Percentiles rank a stretch among this genome's conserved stretches.
These are phyloP conservation scores for Cremastinae sp. DNA, from an alignment of 2,888 invertebrate genomes.

Conservation along the genomic window DNA sequence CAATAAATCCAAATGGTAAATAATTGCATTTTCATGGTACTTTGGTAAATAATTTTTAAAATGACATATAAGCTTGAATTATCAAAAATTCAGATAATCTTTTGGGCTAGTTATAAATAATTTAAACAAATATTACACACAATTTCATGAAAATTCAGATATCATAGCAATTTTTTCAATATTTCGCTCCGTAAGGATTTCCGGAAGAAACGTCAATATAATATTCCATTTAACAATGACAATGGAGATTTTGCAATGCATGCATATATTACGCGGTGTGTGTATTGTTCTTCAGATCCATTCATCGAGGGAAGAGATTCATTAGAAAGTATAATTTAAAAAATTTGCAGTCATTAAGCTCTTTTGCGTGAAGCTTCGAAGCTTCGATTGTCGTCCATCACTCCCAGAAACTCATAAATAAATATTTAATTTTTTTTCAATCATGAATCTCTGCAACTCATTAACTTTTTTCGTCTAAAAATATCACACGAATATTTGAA, in stretches of 20 bases:
- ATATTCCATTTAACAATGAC: slow-evolving; percentile 2
- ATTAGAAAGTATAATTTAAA: slow-evolving; percentile 50
- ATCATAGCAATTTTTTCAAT: too few relatives aligned
- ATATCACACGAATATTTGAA: too few relatives aligned
- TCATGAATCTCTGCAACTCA: too few relatives aligned
- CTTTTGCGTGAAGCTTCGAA: slow-evolving; percentile 10
- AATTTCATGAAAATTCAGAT: too few relatives aligned
- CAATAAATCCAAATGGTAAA: too few relatives aligned
- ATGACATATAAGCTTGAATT: too few relatives aligned
- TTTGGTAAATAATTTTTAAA: too few relatives aligned
- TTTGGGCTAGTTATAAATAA: too few relatives aligned
- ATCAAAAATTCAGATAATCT: too few relatives aligned
- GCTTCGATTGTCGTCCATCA: neutral
- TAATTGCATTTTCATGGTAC: too few relatives aligned
- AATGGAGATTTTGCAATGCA: slow-evolving; percentile 2
- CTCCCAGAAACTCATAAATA: neutral
- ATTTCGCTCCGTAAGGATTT: neutral
- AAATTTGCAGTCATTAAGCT: slow-evolving; percentile 13
- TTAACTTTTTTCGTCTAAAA: too few relatives aligned
- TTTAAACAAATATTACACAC: too few relatives aligned
- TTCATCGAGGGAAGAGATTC: slow-evolving; percentile 18
- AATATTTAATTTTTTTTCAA: slow-evolving; percentile 10
- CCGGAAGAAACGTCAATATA: slow-evolving; percentile 17
- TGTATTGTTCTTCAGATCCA: slow-evolving; percentile 19
- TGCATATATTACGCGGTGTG: slow-evolving; percentile 25